These are phyloP conservation scores for Drosophila hawaiiensis DNA, from an alignment of 2,888 invertebrate genomes.

Conservation along the genomic window DNA sequence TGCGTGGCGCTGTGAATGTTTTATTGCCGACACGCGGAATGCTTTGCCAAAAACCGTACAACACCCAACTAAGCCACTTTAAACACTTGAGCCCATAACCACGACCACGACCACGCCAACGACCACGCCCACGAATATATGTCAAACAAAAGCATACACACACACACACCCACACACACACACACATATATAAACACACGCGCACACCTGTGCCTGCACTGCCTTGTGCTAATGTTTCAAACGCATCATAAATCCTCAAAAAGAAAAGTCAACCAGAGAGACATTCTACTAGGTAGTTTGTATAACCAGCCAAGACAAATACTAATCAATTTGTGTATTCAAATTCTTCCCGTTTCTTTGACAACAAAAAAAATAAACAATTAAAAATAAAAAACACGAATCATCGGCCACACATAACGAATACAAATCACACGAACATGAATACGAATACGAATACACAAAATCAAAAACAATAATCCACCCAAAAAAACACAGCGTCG, in stretches of 20 bases:
- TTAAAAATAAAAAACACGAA: conserved; percentile 15
- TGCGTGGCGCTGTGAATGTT: conserved; percentile 60
- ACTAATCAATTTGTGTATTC: conserved; percentile 64
- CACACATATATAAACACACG: conserved; percentile 49
- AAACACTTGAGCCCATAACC: conserved; percentile 47
- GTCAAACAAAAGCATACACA: conserved; percentile 13
- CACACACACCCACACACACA: conserved; percentile 14
- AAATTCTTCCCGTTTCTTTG: conserved; percentile 70
- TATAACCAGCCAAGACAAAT: conserved; percentile 28
- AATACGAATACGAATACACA: conserved; percentile 35
- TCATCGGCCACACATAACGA: conserved; percentile 38
- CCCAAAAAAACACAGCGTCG: conserved; percentile 86
- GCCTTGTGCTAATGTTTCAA: conserved; percentile 55
- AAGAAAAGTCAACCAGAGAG: conserved; percentile 13
- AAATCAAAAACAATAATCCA: conserved; percentile 1
- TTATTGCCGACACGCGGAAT: conserved; percentile 64
- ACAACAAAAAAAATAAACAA: conserved; percentile 25
- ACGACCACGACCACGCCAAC: conserved; percentile 30
- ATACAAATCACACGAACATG: conserved; percentile 22
- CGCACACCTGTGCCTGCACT: conserved; percentile 49
- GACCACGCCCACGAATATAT: conserved; percentile 28
- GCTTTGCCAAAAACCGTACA: conserved; percentile 79
- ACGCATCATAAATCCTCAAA: conserved; percentile 21
- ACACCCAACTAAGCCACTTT: conserved; percentile 76
- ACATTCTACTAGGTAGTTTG: conserved; percentile 31